Percentiles rank a stretch among this genome's conserved stretches.
Evolutionary conservation across 2,113 vertebrate species (phyloP).

Genomic region (Ondatra zibethicus): DNA sequence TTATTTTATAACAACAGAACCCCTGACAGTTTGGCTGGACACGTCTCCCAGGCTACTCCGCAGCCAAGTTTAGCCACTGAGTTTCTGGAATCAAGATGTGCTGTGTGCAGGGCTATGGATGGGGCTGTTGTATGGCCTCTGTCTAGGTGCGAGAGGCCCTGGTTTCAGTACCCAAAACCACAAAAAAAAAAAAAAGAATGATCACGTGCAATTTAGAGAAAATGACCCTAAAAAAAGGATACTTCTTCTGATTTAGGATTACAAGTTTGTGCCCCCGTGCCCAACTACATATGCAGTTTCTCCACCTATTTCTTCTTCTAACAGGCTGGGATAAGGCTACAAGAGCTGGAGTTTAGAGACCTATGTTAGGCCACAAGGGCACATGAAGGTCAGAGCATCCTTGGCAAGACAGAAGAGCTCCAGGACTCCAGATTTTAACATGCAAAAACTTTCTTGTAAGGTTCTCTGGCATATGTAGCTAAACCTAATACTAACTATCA

Average conservation of each 20-base stretch:
- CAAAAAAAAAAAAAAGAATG: background rate
- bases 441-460: background rate
- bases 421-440: background rate
- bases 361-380: background rate
- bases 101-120: too few species aligned
- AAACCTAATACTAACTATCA: slow-evolving; percentile 33
- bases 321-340: background rate
- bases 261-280: background rate
- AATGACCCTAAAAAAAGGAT: background rate
- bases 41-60: background rate
- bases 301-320: slow-evolving; percentile 3
- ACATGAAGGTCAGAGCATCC: background rate
- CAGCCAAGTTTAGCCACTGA: background rate
- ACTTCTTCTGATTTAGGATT: background rate
- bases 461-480: slow-evolving; percentile 1
- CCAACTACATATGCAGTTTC: background rate
- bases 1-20: background rate
- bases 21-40: background rate
- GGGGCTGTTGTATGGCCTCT: background rate
- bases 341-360: background rate
- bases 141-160: background rate
- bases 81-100: background rate
- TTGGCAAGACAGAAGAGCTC: background rate
- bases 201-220: background rate
- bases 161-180: background rate